These are phyloP conservation scores for Sphaerophoria rueppellii DNA, from an alignment of 2,888 invertebrate species.

Conservation along the genomic window DNA sequence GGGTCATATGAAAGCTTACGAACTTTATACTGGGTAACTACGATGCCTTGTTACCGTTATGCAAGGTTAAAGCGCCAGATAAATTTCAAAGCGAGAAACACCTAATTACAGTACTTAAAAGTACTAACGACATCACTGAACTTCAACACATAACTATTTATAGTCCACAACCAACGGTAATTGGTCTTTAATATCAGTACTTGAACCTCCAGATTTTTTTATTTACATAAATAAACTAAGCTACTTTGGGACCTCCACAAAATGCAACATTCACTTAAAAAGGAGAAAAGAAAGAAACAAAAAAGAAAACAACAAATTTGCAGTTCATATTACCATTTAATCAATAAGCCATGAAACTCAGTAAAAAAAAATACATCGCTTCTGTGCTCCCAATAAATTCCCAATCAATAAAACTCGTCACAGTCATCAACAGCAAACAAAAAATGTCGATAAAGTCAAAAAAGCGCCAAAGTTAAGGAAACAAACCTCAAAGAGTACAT, in stretches of 20 bases:
- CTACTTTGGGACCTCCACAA: neutral
- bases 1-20: too few relatives aligned
- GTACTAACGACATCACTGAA: neutral
- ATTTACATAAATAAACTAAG: neutral
- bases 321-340: constrained; percentile 45
- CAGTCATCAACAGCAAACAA: neutral
- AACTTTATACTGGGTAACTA: too few relatives aligned
- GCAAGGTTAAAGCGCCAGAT: too few relatives aligned
- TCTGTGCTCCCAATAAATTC: constrained; percentile 29
- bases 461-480: neutral
- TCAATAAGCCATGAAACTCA: constrained; percentile 47
- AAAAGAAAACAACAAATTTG: constrained; percentile 24
- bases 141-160: neutral
- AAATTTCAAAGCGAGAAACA: neutral
- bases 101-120: neutral
- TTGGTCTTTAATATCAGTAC: constrained; percentile 56
- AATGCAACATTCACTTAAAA: constrained; percentile 40
- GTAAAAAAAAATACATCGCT: neutral
- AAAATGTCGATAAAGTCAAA: neutral
- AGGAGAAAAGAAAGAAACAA: neutral
- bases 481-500: constrained; percentile 31
- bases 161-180: constrained; percentile 35
- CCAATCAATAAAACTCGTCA: constrained; percentile 37
- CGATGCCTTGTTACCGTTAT: too few relatives aligned
- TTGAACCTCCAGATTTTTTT: neutral